Base-by-base conservation (phyloP, 2,113 vertebrate genomes). In the Engraulis encrasicolus region DNA sequence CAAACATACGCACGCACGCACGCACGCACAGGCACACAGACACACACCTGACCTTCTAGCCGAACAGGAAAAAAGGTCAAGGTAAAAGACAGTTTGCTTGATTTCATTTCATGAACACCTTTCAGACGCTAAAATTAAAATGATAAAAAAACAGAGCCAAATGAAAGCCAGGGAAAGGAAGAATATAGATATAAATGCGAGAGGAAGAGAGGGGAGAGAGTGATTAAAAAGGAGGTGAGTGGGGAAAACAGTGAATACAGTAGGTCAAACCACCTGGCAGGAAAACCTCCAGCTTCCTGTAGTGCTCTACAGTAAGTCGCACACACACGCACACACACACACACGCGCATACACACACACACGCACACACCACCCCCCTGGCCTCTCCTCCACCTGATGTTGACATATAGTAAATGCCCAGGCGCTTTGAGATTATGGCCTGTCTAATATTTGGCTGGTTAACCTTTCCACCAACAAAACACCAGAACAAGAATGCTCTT, bases 31-130 rank as follows among this genome's bases (percentile, higher is more conserved):
- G 27, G 17, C 66, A 66, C 58, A 66, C 58, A 66, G n/a, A 61
- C n/a, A 27, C 58, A 61, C 58, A 61, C 52, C 85, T 92, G 94
- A 95, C 93, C 93, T 94, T 94, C 92, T 87, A 88, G 90, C 94
- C 93, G 93, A 86, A 78, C 87, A 85, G 87, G 90, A 87, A 79
- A n/a, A 95, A 95, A 95, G 93, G 94, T 91, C 92, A 95, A 89
- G 86, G 88, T 87, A 91, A 91, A 94, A 94, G 94, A 94, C 92
- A 92, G 95, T 89, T 85, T n/a, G 87, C 87, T 87, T 80, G 20
- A 86, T 85, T 84, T 87, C 85, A 89, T 89, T 88, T 88, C 89
- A 89, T 90, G 3, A 92, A 89, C 80, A 83, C 90, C 87, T 90
- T 88, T 92, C 91, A 92, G 88, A 71, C n/a, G n/a, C n/a, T n/a